phyloP scores from a whole-genome alignment of 2,113 vertebrate species.

The Hucho hucho region DNA sequence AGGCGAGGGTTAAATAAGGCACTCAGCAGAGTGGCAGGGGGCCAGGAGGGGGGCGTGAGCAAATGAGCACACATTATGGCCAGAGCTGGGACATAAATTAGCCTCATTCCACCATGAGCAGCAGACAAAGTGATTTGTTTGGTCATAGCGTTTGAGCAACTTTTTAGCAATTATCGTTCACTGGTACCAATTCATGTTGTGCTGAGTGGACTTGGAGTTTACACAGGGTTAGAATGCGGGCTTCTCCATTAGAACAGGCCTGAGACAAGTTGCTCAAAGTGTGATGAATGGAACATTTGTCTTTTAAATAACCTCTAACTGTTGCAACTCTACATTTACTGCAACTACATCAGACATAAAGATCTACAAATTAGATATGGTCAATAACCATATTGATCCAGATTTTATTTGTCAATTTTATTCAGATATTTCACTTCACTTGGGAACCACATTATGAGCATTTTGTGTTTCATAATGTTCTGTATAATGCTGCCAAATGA shows the following conservation, averaged over 20 bases:
- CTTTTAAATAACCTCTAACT: conserved; percentile 44
- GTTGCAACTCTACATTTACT: conserved; percentile 40
- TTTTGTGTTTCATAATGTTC: background rate
- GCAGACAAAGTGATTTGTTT: conserved; percentile 32
- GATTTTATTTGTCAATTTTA: conserved; percentile 17
- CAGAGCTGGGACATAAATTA: conserved; percentile 35
- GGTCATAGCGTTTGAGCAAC: conserved; percentile 34
- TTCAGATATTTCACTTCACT: conserved; percentile 7
- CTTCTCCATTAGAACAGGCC: conserved; percentile 29
- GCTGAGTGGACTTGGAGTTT: conserved; percentile 42
- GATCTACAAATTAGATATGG: conserved; percentile 34
- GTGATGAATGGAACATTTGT: conserved; percentile 47
- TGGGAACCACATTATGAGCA: background rate
- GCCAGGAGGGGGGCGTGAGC: conserved; percentile 1
- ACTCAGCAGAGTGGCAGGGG: background rate
- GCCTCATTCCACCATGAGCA: conserved; percentile 14
- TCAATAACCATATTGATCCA: conserved; percentile 35
- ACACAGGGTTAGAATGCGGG: conserved; percentile 30
- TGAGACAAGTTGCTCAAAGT: conserved; percentile 37
- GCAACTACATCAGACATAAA: conserved; percentile 42
- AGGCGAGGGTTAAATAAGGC: conserved; percentile 9
- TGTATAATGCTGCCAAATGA: background rate
- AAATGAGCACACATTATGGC: conserved; percentile 15
- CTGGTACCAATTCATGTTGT: conserved; percentile 36
- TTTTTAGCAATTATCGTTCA: conserved; percentile 47